These are phyloP conservation scores for Helicoverpa zea DNA, from an alignment of 1,140 invertebrate genomes.

Conservation along the genomic window DNA sequence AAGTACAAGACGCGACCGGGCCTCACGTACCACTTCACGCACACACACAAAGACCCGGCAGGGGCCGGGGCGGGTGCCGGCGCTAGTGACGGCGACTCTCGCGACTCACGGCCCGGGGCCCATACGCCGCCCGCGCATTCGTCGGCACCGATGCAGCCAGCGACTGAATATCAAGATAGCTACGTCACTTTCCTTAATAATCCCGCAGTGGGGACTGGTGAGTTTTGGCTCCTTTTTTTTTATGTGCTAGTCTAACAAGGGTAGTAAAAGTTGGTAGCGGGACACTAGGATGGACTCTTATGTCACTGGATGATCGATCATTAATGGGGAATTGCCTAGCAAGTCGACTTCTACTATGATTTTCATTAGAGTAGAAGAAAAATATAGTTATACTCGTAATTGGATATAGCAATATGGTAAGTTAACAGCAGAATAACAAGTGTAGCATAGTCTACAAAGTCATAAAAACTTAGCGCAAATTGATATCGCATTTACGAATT, in stretches of 20 bases:
- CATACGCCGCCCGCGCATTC: slow-evolving; percentile 61
- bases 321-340: no score
- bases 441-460: no score
- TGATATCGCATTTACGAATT: no score
- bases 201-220: slow-evolving; percentile 84
- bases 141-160: slow-evolving; percentile 66
- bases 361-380: no score
- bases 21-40: slow-evolving; percentile 98
- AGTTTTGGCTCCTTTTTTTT: slow-evolving; percentile 40
- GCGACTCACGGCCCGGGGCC: slow-evolving; percentile 62
- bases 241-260: no score
- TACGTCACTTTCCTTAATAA: slow-evolving; percentile 90
- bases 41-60: slow-evolving; percentile 95
- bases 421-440: no score
- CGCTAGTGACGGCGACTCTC: slow-evolving; percentile 76
- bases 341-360: no score
- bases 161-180: slow-evolving; percentile 89
- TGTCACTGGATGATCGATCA: no score
- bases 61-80: slow-evolving; percentile 73
- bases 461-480: no score
- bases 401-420: no score
- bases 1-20: slow-evolving; percentile 99
- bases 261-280: neutral
- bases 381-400: no score
- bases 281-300: no score